Evolutionary conservation across 2,113 vertebrate species (phyloP), one percentile per base, ranked within the genome.

Genomic region (Chinchilla lanigera): DNA sequence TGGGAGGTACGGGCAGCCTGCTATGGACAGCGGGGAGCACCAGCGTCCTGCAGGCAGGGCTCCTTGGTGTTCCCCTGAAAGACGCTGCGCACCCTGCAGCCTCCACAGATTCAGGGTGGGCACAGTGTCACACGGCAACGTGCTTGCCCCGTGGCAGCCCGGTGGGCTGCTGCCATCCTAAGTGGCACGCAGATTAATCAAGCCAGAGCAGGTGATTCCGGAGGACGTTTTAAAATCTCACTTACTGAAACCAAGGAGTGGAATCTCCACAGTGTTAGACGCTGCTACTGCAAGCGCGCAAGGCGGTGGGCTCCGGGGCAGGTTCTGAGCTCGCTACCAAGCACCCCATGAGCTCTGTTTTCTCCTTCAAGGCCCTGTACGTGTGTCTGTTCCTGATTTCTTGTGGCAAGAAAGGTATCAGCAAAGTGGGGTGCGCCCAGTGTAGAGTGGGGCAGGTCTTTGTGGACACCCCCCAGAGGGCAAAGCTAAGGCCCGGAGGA

Each of bases 351-450:
- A 84, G 69, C 90, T 94, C 94, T 94, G 78, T 78, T 95, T 96
- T 94, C 91, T 69, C 78, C 56, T 52, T 93, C 52, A 78, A 94
- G 86, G 63, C 78, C 91, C 96, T 50, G 35, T 65, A 96, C 96
- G 47, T 50, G 10, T 61, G 94, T 96, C 90, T 96, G 96, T 90
- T 90, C 44, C 77, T 96, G 94, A 94, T 95, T 96, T 96, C 87
- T 90, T 65, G 35, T 58, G 96, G 92, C 96, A 97, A 88, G 52
- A 96, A 82, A 96, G 90, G 97, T 97, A 95, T 96, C 63, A 88
- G 86, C 85, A 65, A 30, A 80, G 1, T 71, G 52, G 52, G 58
- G 19, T 19, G 12, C 19, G 41, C 10, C 2, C 12, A 60, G 30
- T 17, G 52, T 50, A 87, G 38, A 90, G 67, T 1, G 52, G 89